phyloP scores from a whole-genome alignment of 1,140 invertebrate species.

The Mya arenaria region DNA sequence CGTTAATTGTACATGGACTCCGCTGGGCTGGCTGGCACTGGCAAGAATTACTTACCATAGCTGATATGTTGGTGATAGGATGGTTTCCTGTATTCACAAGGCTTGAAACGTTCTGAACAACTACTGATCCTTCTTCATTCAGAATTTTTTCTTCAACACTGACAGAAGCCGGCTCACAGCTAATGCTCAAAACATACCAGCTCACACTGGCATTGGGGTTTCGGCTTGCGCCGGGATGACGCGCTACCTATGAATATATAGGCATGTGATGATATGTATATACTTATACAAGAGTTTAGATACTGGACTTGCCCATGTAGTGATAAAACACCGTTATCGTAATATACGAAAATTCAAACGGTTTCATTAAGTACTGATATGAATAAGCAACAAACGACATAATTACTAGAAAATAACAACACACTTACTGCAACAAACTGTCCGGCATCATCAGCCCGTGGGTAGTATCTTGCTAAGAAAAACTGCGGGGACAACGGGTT shows the following conservation, averaged over 20 bases:
- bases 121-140: slow-evolving; percentile 29
- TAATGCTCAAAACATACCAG: slow-evolving; percentile 62
- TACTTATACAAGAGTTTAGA: too few relatives aligned
- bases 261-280: too few relatives aligned
- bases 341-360: too few relatives aligned
- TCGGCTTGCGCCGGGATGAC: slow-evolving; percentile 54
- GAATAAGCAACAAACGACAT: background rate
- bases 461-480: slow-evolving; percentile 45
- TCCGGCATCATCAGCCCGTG: slow-evolving; percentile 52
- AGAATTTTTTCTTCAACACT: slow-evolving; percentile 28
- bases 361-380: background rate
- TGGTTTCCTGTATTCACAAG: slow-evolving; percentile 57
- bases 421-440: slow-evolving; percentile 38
- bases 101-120: slow-evolving; percentile 23
- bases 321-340: too few relatives aligned
- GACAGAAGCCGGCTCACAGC: slow-evolving; percentile 4
- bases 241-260: slow-evolving; percentile 53
- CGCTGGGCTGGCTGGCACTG: too few relatives aligned
- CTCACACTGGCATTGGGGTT: background rate
- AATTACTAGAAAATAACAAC: background rate
- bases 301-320: too few relatives aligned
- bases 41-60: slow-evolving; percentile 46
- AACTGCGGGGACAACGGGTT: background rate
- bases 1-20: too few relatives aligned
- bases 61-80: slow-evolving; percentile 24